Evolutionary conservation across 1,140 invertebrate genomes (phyloP).

Genomic region (Drosophila ficusphila): DNA sequence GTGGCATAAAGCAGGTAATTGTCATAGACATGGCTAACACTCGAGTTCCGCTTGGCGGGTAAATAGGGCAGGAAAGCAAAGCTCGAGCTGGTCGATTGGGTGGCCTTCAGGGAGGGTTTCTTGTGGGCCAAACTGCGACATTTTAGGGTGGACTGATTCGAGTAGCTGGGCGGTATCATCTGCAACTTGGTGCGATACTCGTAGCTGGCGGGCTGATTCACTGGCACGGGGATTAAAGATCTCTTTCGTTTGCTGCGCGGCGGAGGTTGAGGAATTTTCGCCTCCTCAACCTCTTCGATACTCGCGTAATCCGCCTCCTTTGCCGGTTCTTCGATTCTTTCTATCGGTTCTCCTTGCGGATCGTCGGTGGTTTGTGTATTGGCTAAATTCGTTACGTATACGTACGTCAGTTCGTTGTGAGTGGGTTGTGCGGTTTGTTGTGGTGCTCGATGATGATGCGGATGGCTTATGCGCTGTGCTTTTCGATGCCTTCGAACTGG

Average conservation of each 20-base stretch:
- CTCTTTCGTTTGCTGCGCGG: constrained; percentile 66
- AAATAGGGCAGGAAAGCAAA: constrained; percentile 81
- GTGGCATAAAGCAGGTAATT: constrained; percentile 75
- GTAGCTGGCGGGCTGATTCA: constrained; percentile 52
- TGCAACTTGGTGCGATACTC: constrained; percentile 71
- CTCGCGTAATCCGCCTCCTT: constrained; percentile 57
- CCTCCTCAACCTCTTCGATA: constrained; percentile 49
- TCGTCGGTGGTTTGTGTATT: constrained; percentile 59
- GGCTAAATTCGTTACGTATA: constrained; percentile 83
- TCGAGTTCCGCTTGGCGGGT: constrained; percentile 77
- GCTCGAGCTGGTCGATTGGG: constrained; percentile 78
- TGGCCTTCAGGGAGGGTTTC: constrained; percentile 69
- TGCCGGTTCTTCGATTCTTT: neutral
- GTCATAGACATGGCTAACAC: constrained; percentile 79
- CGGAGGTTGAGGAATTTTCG: constrained; percentile 28
- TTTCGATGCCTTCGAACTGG: constrained; percentile 50
- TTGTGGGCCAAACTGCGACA: constrained; percentile 32
- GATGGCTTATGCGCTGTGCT: constrained; percentile 48
- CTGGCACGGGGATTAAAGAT: constrained; percentile 67
- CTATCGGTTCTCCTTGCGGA: neutral
- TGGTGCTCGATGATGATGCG: constrained; percentile 33
- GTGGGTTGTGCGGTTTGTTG: constrained; percentile 34
- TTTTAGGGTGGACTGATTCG: constrained; percentile 75
- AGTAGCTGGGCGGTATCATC: constrained; percentile 79
- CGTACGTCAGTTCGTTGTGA: constrained; percentile 82